These are phyloP conservation scores for Canis aureus DNA, from an alignment of 2,113 vertebrate genomes.

Conservation along the genomic window DNA sequence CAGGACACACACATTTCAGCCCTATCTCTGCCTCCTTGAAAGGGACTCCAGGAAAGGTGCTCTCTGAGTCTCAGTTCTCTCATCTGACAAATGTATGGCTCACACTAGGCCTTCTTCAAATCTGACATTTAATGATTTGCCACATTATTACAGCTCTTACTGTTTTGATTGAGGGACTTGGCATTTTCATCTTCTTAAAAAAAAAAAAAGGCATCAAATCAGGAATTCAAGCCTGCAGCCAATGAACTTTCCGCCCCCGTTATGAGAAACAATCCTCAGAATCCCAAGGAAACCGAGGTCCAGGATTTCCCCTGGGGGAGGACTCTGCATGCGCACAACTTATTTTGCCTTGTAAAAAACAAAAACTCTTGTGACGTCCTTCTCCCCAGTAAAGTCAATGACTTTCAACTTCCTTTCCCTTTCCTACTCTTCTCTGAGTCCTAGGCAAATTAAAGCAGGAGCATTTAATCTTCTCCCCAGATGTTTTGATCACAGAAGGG, in stretches of 20 bases:
- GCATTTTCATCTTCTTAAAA: constrained; percentile 52
- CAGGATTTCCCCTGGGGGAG: constrained; percentile 48
- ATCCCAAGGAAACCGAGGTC: constrained; percentile 44
- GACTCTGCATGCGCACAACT: constrained; percentile 37
- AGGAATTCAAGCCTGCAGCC: constrained; percentile 68
- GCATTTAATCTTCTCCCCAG: constrained; percentile 85
- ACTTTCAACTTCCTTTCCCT: constrained; percentile 71
- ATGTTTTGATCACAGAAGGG: constrained; percentile 86
- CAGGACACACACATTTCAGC: fast-evolving
- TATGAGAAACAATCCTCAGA: constrained; percentile 64
- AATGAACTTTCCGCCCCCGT: background rate
- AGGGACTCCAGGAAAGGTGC: background rate
- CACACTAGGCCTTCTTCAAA: background rate
- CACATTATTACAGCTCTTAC: background rate
- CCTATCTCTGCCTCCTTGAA: background rate
- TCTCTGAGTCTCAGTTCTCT: background rate
- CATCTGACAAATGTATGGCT: background rate
- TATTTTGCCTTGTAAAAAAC: constrained; percentile 64
- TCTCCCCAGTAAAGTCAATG: constrained; percentile 47
- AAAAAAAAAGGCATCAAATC: constrained; percentile 44
- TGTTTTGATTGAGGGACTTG: constrained; percentile 50
- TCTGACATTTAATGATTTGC: constrained; percentile 26
- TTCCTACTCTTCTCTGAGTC: constrained; percentile 73
- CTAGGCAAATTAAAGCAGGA: constrained; percentile 80
- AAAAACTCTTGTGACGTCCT: constrained; percentile 60